phyloP scores from a whole-genome alignment of 2,797 vertebrate species.

The Phoeniculus purpureus region DNA sequence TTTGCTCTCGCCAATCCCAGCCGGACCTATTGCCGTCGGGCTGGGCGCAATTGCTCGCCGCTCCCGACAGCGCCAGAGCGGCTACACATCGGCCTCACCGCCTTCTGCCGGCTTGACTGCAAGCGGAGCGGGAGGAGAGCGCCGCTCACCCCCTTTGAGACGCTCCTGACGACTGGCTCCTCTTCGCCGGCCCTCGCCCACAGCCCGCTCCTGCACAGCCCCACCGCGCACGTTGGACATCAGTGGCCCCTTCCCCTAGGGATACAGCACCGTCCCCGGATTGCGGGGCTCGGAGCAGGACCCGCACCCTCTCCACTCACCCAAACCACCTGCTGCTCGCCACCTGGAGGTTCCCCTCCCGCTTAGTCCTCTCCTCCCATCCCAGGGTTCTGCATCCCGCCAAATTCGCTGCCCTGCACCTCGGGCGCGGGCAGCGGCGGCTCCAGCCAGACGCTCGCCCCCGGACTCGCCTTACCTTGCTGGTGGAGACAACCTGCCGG shows the following conservation, averaged over 20 bases:
- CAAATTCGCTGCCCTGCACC: neutral
- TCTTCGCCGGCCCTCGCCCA: neutral
- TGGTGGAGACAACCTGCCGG: conserved; percentile 47
- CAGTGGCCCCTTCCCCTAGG: neutral
- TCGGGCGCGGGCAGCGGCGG: neutral
- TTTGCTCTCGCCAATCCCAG: neutral
- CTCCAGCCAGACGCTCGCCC: neutral
- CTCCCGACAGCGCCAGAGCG: neutral
- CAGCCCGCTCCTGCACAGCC: neutral
- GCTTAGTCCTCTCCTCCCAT: neutral
- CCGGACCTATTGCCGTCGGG: neutral
- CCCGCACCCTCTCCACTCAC: neutral
- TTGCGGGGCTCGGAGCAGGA: neutral
- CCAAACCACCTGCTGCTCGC: neutral
- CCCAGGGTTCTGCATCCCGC: neutral
- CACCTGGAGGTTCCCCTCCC: neutral
- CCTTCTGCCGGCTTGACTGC: neutral
- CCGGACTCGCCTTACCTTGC: conserved; percentile 71
- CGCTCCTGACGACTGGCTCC: rapidly evolving
- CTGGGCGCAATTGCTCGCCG: neutral
- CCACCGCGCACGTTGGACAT: neutral
- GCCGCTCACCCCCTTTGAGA: neutral
- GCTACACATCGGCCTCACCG: rapidly evolving
- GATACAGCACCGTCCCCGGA: neutral
- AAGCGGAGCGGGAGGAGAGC: neutral